Base-by-base conservation (phyloP, 1,140 invertebrate species). In the Coenobita brevimanus region DNA sequence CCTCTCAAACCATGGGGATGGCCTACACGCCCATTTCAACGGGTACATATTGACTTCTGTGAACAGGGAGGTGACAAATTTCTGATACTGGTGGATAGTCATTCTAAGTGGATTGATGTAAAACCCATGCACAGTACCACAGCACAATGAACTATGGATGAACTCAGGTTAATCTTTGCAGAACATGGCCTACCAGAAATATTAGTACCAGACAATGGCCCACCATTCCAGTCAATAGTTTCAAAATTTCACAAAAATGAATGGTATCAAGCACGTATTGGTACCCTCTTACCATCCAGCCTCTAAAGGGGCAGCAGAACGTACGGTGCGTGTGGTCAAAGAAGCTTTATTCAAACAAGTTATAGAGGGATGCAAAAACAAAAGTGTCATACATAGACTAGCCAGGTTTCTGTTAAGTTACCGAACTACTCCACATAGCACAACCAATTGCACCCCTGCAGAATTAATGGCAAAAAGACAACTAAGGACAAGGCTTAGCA, bases 141-240 rank as follows among this genome's bases (percentile, higher is more conserved):
- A 50, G 17, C 75, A 15, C 13, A n/a, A 41, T 30, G 30, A 50
- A 83, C 62, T 8, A 50, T 90, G 6, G 83, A 54, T 3, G 82
- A 15, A 60, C 60, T 90, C 21, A 24, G 24, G 1, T 10, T 3
- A 15, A 67, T 90, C 8, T 38, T 69, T 64, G 71, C 82, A 6
- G n/a, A 38, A 3, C 46, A 54, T 62, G 88, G 90, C 1, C 1
- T 38, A 8, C 89, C 91, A 10, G 62, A 54, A 57, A 46, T 27
- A 50, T n/a, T 91, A 3, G 78, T 90, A 71, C 73, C 81, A 6
- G 92, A 92, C 60, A 91, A 92, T 76, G 91, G 91, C 30, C 89
- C 91, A 1, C 81, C 88, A 24, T 92, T 93, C 62, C 91, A 75
- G 3, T 90, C 90, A 27, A 46, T 76, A 24, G 73, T 92, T 92